A percentile compares a stretch with the other conserved stretches of the same genome.
These are phyloP conservation scores for Archocentrus centrarchus DNA, from an alignment of 2,113 vertebrate species.

Conservation along the genomic window DNA sequence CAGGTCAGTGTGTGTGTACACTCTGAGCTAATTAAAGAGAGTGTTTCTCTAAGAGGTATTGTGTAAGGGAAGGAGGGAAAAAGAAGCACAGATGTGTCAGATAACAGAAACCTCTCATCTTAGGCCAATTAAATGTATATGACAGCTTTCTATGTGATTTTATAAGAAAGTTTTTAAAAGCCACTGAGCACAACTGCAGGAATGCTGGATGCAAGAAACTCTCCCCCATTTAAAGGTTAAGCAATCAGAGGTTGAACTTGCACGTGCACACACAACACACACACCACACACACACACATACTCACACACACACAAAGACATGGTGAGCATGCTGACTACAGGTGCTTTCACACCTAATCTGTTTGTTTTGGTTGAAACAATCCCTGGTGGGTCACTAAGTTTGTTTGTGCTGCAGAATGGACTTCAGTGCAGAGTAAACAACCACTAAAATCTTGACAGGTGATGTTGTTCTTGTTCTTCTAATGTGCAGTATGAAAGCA, in stretches of 20 bases:
- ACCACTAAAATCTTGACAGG: too few species aligned
- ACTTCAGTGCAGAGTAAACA: too few species aligned
- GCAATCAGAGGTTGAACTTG: neutral
- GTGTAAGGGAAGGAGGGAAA: neutral
- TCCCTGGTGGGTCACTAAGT: too few species aligned
- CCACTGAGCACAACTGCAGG: neutral
- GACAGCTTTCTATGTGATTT: neutral
- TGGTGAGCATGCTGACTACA: too few species aligned
- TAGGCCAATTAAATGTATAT: fast-evolving
- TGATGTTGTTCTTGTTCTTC: too few species aligned
- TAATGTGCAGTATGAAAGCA: too few species aligned
- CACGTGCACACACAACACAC: too few species aligned
- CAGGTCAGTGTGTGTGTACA: neutral
- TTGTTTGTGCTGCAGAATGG: too few species aligned
- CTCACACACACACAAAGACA: too few species aligned
- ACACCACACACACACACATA: too few species aligned
- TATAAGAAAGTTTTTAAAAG: neutral
- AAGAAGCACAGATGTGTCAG: neutral
- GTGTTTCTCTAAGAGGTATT: neutral
- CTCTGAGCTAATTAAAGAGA: constrained; percentile 39
- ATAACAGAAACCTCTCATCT: neutral
- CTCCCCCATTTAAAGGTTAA: neutral
- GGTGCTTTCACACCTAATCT: too few species aligned
- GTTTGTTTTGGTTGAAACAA: too few species aligned
- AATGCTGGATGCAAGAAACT: neutral